Evolutionary conservation across 2,888 invertebrate genomes (phyloP).

Genomic region (Tetropium fuscum): DNA sequence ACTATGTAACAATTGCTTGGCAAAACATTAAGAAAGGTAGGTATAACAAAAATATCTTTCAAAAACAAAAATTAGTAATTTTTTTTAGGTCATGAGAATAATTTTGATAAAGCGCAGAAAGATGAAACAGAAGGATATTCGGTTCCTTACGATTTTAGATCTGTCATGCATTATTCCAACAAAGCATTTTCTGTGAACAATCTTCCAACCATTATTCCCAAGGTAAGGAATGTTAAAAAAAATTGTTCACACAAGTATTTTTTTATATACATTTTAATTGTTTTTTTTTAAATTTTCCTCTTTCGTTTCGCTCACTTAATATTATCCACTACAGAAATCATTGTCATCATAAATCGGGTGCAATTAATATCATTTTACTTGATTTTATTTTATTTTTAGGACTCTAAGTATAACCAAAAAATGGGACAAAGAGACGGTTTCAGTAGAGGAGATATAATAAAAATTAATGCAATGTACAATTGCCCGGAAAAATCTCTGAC

Average conservation of each 20-base stretch:
- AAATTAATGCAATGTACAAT: conserved; percentile 82
- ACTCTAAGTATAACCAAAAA: conserved; percentile 61
- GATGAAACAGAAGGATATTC: conserved; percentile 74
- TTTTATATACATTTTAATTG: too few species aligned
- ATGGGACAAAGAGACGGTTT: conserved; percentile 83
- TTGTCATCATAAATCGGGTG: not conserved
- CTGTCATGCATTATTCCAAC: conserved; percentile 87
- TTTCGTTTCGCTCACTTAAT: too few species aligned
- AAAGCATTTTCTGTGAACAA: conserved; percentile 82
- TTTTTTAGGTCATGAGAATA: conserved; percentile 72
- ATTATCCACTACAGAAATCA: not conserved
- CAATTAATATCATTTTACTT: conserved; percentile 27
- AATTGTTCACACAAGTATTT: too few species aligned
- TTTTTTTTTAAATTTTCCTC: too few species aligned
- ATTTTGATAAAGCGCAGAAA: conserved; percentile 77
- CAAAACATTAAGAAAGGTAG: conserved; percentile 76
- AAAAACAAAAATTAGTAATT: too few species aligned
- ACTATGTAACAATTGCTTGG: conserved; percentile 73
- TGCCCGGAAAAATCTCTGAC: conserved; percentile 65
- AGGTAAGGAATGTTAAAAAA: conserved; percentile 72
- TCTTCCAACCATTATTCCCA: conserved; percentile 77
- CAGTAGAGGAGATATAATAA: conserved; percentile 78
- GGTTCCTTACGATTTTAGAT: conserved; percentile 81
- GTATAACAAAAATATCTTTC: too few species aligned
- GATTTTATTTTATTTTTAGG: conserved; percentile 45